phyloP scores from a whole-genome alignment of 2,797 vertebrate species.

The Cheirogaleus major region DNA sequence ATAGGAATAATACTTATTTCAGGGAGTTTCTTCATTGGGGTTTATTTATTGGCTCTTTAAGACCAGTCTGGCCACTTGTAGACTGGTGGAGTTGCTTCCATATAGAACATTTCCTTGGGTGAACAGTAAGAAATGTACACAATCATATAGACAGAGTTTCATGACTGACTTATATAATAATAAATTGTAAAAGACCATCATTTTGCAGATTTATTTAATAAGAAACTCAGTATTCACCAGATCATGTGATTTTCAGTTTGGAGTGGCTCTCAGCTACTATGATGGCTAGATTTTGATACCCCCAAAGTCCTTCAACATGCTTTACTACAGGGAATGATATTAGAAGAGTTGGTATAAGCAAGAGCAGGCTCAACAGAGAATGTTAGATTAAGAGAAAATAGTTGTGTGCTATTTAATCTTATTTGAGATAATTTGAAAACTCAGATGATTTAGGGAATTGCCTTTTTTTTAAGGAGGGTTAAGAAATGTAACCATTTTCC shows the following conservation, averaged over 20 bases:
- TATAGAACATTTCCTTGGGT: neutral
- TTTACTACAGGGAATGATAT: neutral
- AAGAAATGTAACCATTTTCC: neutral
- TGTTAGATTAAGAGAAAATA: neutral
- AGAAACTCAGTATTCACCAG: neutral
- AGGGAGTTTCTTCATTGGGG: neutral
- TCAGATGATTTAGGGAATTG: neutral
- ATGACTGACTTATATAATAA: neutral
- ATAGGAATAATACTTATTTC: constrained; percentile 15
- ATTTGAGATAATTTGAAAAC: neutral
- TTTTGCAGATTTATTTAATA: neutral
- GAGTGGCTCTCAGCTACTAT: neutral
- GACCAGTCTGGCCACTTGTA: neutral
- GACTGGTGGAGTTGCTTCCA: neutral
- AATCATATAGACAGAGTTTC: neutral
- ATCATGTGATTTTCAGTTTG: neutral
- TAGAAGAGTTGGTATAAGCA: neutral
- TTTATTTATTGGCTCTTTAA: neutral
- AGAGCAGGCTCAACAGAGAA: neutral
- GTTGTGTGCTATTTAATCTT: neutral
- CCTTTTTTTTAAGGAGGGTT: neutral
- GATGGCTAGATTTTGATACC: neutral
- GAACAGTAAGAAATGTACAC: neutral
- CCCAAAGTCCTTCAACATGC: neutral
- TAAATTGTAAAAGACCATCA: neutral